A percentile compares a stretch with the other conserved stretches of the same genome.
These are phyloP conservation scores for Polypedilum pembai DNA, from an alignment of 1,140 invertebrate genomes.

Conservation along the genomic window DNA sequence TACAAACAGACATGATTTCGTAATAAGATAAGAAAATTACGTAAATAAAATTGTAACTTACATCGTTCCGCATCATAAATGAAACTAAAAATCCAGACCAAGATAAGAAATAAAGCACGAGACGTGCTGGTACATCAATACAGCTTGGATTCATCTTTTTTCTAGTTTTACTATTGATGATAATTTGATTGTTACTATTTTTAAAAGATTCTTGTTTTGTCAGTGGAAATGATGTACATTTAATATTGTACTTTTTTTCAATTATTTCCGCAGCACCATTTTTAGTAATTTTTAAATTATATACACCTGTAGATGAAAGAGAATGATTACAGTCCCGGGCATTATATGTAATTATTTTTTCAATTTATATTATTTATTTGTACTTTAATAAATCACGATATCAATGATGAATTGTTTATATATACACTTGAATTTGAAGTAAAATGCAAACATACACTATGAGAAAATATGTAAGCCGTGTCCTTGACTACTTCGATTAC, in stretches of 20 bases:
- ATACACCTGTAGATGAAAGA: not conserved
- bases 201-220: not conserved
- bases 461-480: too few relatives aligned
- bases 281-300: not conserved
- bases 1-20: not conserved
- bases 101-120: constrained; percentile 61
- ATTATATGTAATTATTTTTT: too few relatives aligned
- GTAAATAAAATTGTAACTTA: not conserved
- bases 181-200: too few relatives aligned
- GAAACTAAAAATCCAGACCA: constrained; percentile 65
- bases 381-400: too few relatives aligned
- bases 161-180: too few relatives aligned
- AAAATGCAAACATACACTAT: too few relatives aligned
- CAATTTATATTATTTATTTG: too few relatives aligned
- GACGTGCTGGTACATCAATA: constrained; percentile 51
- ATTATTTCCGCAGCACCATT: constrained; percentile 18
- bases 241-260: not conserved
- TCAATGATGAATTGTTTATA: too few relatives aligned
- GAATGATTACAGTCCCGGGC: not conserved
- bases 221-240: not conserved
- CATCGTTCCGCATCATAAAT: constrained; percentile 67
- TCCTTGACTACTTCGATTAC: too few relatives aligned
- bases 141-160: constrained; percentile 34
- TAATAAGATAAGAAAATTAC: not conserved
- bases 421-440: too few relatives aligned